Conservation (phyloP, 2,113 vertebrate species). For the Plecturocebus donacophilus region DNA sequence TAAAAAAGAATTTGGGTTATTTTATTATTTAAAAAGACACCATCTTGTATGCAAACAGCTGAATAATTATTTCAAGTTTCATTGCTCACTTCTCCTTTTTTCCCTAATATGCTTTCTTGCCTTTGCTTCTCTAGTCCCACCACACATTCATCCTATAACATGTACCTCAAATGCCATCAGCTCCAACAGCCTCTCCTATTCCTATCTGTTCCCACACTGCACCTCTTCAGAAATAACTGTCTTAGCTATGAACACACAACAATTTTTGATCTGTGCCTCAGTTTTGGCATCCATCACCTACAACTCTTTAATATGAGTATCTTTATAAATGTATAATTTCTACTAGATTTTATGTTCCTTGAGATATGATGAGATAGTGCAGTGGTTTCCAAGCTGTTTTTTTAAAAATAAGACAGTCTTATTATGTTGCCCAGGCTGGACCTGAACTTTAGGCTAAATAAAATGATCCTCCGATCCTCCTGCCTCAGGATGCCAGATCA, state of each 20-base stretch:
- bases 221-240: background rate
- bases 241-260: background rate
- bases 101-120: background rate
- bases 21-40: background rate
- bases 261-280: background rate
- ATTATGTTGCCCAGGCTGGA: background rate
- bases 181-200: background rate
- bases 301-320: background rate
- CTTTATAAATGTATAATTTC: background rate
- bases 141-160: background rate
- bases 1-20: background rate
- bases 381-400: background rate
- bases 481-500: background rate
- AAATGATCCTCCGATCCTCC: background rate
- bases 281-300: background rate
- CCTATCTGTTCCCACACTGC: background rate
- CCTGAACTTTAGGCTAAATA: background rate
- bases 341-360: background rate
- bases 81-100: background rate
- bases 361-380: background rate
- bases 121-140: background rate
- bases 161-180: background rate
- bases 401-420: background rate
- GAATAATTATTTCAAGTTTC: background rate
- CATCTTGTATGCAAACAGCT: background rate